Base-by-base conservation (phyloP, 2,888 invertebrate species). In the Orchesellides sinensis region DNA sequence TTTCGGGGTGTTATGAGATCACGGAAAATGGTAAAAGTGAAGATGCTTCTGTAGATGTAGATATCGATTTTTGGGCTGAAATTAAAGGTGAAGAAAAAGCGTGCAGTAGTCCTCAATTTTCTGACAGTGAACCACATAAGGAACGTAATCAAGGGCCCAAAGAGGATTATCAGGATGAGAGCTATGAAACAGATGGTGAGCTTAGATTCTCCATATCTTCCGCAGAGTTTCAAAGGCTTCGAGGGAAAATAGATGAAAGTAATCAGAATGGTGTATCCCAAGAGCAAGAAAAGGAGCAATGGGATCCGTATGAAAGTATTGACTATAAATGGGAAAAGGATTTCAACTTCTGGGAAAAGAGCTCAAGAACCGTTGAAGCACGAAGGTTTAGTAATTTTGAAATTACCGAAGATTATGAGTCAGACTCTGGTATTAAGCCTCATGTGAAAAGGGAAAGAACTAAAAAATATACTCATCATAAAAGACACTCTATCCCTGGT, bases 61-160 rank as follows among this genome's bases (percentile, higher is more conserved):
- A 87, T 66, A 83, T 87, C 54, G 87, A 88, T 74, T 87, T 87
- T 78, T 88, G 87, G 87, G 85, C 86, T 35, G 81, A 87, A 84
- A 85, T 88, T 74, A 80, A 74, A 72, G 63, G 56, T 32, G 77
- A 70, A 12, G 66, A 68, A 52, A 25, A 32, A 14, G 59, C 32
- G 10, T 19, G 32, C n/a, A 8, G 45, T 59, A 54, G 8, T 32
- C 10, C 32, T 35, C 35, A 8, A 45, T 25, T 27, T 59, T 35
- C 56, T 21, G 49, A 23, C n/a, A n/a, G n/a, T 40, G 35, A 32
- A 73, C 19, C 19, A 65, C 56, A 65, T 69, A 63, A 61, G 59
- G 68, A 79, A 72, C 56, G 77, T 65, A 83, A 72, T 77, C 75
- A 68, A 69, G 82, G 59, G 27, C 21, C 49, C 23, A 72, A 70